Evolutionary conservation across 2,797 vertebrate species (phyloP), one percentile per base, ranked within the genome.

Genomic region (Paguma larvata): DNA sequence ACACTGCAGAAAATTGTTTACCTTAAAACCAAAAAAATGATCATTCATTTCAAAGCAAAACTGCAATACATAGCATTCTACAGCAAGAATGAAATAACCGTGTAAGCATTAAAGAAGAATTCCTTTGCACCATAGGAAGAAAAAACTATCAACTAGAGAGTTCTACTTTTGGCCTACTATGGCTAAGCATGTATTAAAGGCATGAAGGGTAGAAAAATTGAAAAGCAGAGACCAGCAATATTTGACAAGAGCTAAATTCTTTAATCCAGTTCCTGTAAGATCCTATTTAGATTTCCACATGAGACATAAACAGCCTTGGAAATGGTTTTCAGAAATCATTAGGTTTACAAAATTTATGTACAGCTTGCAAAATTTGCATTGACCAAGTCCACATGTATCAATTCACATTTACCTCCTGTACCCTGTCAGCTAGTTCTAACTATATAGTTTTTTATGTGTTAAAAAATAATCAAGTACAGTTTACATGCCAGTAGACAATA

Each of bases 201-300:
- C 9, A 97, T n/a, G 6, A 59, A 88, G 56, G 12, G 65, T 89
- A 41, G 44, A 96, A 91, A 97, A 93, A 90, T 96, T 96, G 91
- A 98, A 98, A 94, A 98, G 97, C 89, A 0, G 85, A 97, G 95
- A 73, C 56, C 79, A 97, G 97, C 97, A 97, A 72, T 97, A 97
- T 97, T 97, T 95, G 89, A 97, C 94, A 97, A 97, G 72, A 97
- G 84, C 91, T 94, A 90, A 97, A 93, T 96, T 98, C 95, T 97
- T 97, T 97, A 97, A 96, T 96, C 95, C 93, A 96, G 67, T 91
- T 94, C 92, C 87, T 94, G 95, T 95, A 94, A 97, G 96, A 97
- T 97, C 78, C 85, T 51, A 97, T 98, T 97, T 97, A 97, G 95
- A 97, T 97, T 97, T 97, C 73, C 70, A 95, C 63, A 90, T 53